A percentile compares a stretch with the other conserved stretches of the same genome.
Evolutionary conservation across 2,113 vertebrate species (phyloP).

Genomic region (Sylvilagus bachmani): DNA sequence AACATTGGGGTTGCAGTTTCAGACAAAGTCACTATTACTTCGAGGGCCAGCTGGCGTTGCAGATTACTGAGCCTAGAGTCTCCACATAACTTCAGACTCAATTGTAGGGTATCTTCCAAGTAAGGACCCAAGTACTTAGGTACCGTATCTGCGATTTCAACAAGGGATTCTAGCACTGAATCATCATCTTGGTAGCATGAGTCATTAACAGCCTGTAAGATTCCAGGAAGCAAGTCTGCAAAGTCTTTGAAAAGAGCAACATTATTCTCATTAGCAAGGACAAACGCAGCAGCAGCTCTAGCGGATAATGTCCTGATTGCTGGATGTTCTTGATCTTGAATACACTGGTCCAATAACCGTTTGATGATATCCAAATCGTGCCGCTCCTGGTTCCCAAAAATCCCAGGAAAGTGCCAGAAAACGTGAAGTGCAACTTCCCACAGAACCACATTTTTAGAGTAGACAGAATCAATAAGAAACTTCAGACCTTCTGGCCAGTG

Average conservation of each 20-base stretch:
- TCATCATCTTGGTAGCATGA: constrained; percentile 98
- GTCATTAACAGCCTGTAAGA: constrained; percentile 97
- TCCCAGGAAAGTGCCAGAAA: constrained; percentile 99
- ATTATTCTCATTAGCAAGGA: constrained; percentile 97
- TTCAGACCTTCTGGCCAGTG: constrained; percentile 98
- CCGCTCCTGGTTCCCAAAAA: constrained; percentile 98
- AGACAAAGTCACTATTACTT: constrained; percentile 98
- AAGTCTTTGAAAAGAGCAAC: constrained; percentile 97
- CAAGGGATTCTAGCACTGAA: constrained; percentile 97
- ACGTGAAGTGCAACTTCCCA: constrained; percentile 98
- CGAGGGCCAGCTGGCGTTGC: constrained; percentile 97
- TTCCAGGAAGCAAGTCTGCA: constrained; percentile 96
- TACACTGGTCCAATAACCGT: constrained; percentile 98
- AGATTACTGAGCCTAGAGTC: constrained; percentile 96
- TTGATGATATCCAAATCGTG: constrained; percentile 99
- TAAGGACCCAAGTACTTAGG: constrained; percentile 97
- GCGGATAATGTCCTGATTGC: constrained; percentile 95
- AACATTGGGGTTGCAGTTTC: constrained; percentile 99
- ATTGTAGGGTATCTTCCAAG: constrained; percentile 96
- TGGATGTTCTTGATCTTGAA: constrained; percentile 98
- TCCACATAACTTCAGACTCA: constrained; percentile 96
- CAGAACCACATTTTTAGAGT: constrained; percentile 94
- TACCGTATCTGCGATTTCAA: constrained; percentile 98
- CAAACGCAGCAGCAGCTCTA: constrained; percentile 96
- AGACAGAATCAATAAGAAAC: constrained; percentile 98